Evolutionary conservation across 2,113 vertebrate species (phyloP).

Genomic region (Gorsachius goisagi): DNA sequence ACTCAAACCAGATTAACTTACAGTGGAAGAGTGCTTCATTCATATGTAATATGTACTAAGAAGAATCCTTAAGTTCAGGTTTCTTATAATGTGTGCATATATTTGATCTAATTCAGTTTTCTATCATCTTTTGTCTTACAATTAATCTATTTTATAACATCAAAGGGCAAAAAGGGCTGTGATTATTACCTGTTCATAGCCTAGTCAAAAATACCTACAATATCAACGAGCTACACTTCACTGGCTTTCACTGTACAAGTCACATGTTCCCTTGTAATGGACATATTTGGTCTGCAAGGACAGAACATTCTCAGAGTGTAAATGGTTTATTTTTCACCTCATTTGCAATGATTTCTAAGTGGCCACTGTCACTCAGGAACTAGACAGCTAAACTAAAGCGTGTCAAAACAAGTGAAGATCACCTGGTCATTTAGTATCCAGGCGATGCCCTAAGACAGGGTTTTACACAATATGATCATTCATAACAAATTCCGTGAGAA

Average conservation of each 20-base stretch:
- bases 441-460: not conserved
- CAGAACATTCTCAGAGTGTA: slow-evolving; percentile 9
- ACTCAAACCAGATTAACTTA: not conserved
- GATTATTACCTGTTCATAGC: not conserved
- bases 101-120: not conserved
- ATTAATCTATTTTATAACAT: not conserved
- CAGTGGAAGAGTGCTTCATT: not conserved
- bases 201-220: not conserved
- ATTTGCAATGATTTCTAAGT: slow-evolving; percentile 35
- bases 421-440: not conserved
- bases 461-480: not conserved
- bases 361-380: slow-evolving; percentile 25
- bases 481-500: not conserved
- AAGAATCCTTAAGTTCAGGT: not conserved
- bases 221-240: not conserved
- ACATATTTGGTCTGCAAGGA: slow-evolving; percentile 26
- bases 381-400: not conserved
- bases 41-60: not conserved
- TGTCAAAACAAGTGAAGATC: slow-evolving; percentile 49
- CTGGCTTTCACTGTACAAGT: not conserved
- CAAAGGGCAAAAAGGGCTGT: not conserved
- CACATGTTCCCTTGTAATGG: not conserved
- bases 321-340: slow-evolving; percentile 47
- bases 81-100: not conserved
- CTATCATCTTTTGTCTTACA: not conserved